A percentile compares a stretch with the other conserved stretches of the same genome.
Conservation (phyloP, 1,140 invertebrate species). For the Pomacea maculata region DNA sequence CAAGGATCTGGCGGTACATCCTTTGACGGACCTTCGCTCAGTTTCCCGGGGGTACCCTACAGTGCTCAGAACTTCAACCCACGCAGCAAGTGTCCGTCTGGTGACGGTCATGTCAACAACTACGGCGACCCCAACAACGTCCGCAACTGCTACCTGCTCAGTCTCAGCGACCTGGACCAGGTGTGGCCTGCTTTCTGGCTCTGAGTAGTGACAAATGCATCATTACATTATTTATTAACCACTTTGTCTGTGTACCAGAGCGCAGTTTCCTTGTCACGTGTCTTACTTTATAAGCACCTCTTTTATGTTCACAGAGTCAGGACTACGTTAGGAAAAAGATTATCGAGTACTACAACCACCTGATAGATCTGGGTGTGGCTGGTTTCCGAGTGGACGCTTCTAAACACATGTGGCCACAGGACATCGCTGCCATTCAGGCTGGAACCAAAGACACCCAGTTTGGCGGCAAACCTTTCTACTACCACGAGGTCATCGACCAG, state of each 20-base stretch:
- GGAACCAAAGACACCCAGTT: constrained; percentile 43
- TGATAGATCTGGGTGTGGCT: constrained; percentile 81
- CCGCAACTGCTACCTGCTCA: constrained; percentile 78
- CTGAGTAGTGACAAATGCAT: no score
- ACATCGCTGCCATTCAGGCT: constrained; percentile 60
- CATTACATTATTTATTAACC: no score
- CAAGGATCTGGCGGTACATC: constrained; percentile 56
- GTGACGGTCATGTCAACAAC: constrained; percentile 58
- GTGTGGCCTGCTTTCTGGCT: not conserved
- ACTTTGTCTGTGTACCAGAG: no score
- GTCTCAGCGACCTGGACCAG: constrained; percentile 80
- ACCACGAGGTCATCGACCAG: constrained; percentile 83
- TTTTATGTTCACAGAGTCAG: constrained; percentile 39
- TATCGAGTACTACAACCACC: constrained; percentile 69
- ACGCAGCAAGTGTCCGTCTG: constrained; percentile 58
- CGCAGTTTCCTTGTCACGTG: no score
- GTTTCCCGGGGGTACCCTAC: constrained; percentile 70
- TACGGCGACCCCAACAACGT: constrained; percentile 59
- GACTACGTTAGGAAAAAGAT: constrained; percentile 77
- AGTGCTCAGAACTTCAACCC: constrained; percentile 55
- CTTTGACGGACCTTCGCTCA: constrained; percentile 60
- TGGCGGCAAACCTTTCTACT: constrained; percentile 69
- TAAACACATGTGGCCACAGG: constrained; percentile 62
- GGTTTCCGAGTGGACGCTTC: constrained; percentile 68
- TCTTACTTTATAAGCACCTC: no score